These are phyloP conservation scores for Dinothrombium tinctorium DNA, from an alignment of 1,140 invertebrate genomes.

Conservation along the genomic window DNA sequence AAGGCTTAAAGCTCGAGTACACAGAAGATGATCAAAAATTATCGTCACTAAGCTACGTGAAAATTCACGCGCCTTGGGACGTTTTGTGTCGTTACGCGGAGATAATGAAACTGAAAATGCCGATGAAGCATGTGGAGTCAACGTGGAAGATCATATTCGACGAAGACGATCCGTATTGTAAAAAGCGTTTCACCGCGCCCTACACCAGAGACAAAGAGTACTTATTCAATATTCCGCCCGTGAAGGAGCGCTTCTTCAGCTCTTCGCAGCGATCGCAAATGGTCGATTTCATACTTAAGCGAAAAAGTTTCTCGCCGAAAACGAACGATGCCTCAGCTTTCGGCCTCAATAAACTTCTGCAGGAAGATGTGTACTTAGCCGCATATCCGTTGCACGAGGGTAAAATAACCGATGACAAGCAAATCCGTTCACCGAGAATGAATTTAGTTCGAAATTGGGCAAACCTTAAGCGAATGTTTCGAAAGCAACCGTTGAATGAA, in stretches of 20 bases:
- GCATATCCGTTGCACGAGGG: conserved; percentile 80
- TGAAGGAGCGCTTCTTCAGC: conserved; percentile 47
- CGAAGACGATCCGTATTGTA: conserved; percentile 5
- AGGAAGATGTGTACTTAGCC: conserved; percentile 47
- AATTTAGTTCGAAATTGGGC: conserved; percentile 72
- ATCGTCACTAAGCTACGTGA: conserved; percentile 24
- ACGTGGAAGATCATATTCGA: conserved; percentile 9
- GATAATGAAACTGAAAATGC: conserved; percentile 76
- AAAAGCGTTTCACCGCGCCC: conserved; percentile 36
- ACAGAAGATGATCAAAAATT: conserved; percentile 13
- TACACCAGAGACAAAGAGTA: conserved; percentile 50
- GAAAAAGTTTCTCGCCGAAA: conserved; percentile 42
- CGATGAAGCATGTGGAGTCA: conserved; percentile 37
- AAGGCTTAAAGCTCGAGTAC: conserved; percentile 22
- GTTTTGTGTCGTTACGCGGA: conserved; percentile 73
- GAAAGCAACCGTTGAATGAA: conserved; percentile 68
- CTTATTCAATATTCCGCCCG: conserved; percentile 44
- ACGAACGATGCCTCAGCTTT: conserved; percentile 14
- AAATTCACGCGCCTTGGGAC: conserved; percentile 62
- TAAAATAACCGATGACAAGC: conserved; percentile 9
- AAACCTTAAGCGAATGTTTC: conserved; percentile 55
- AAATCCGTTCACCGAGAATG: conserved; percentile 9
- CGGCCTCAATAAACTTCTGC: conserved; percentile 46
- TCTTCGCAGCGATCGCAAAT: conserved; percentile 58
- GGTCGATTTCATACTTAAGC: conserved; percentile 69